Base-by-base conservation (phyloP, 2,888 invertebrate species). In the Diaperis boleti region DNA sequence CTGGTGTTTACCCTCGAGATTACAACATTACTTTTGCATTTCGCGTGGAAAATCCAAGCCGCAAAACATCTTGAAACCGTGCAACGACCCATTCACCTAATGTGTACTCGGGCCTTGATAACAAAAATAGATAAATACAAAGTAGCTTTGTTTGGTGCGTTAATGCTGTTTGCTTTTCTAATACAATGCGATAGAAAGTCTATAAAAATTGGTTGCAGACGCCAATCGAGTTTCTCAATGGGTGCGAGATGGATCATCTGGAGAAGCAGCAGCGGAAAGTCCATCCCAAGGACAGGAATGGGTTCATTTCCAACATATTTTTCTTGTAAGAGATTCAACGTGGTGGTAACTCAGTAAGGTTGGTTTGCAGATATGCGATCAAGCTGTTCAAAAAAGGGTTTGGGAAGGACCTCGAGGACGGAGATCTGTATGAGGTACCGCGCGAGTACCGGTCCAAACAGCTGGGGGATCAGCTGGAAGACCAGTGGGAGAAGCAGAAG, bases 321-420 rank as follows among this genome's bases (percentile, higher is more conserved):
- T 61, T 61, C 15, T 3, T 61, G 60, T 61, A 44, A 13, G 31
- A 14, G 6, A 4, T 20, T 26, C 26, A n/a, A n/a, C n/a, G n/a
- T n/a, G n/a, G n/a, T n/a, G n/a, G n/a, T 33, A 15, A 18, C 14
- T 15, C n/a, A n/a, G n/a, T n/a, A n/a, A n/a, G 26, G 10, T 22
- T 45, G 14, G n/a, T 13, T 52, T 61, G 6, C 78, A 91, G 90
- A 75, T 91, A 89, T 87, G 85, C 88, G 0, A 77, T 88, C 56
- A 85, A 86, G 67, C 84, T 87, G 2, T 90, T 90, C 72, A 86
- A 85, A 77, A 83, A 86, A 59, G 90, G 90, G 3, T 86, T 85
- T 66, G 85, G 81, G 59, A 83, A 86, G 15, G 88, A 89, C 67
- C 83, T 91, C 22, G 85, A 86, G 70, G 84, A 86, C 29, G 81